Evolutionary conservation across 2,888 invertebrate species (phyloP).

Genomic region (Drosophila yooni): DNA sequence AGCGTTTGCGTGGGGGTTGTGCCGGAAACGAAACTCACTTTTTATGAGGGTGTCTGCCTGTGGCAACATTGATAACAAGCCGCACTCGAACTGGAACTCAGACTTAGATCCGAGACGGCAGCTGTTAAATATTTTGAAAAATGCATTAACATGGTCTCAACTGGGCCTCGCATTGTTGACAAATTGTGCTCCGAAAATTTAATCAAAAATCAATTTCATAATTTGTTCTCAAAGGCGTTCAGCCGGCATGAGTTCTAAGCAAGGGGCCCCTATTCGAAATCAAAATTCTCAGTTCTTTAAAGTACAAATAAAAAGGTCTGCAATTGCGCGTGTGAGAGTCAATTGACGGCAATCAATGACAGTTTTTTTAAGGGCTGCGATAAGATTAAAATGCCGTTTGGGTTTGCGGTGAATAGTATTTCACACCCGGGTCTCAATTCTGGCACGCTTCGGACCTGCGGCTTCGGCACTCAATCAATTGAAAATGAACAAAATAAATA

Average conservation of each 20-base stretch:
- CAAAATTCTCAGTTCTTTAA: slow-evolving; percentile 39
- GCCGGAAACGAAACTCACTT: slow-evolving; percentile 56
- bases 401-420: slow-evolving; percentile 14
- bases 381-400: slow-evolving; percentile 46
- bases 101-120: slow-evolving; percentile 37
- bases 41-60: slow-evolving; percentile 67
- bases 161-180: slow-evolving; percentile 61
- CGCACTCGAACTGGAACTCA: slow-evolving; percentile 10
- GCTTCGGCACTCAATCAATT: slow-evolving; percentile 5
- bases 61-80: slow-evolving; percentile 26
- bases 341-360: slow-evolving; percentile 63
- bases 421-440: slow-evolving; percentile 31
- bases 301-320: slow-evolving; percentile 47
- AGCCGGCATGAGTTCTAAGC: slow-evolving; percentile 65
- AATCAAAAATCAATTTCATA: slow-evolving; percentile 71
- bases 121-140: slow-evolving; percentile 24
- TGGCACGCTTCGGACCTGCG: slow-evolving; percentile 48
- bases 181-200: slow-evolving; percentile 62
- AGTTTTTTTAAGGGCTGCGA: slow-evolving; percentile 58
- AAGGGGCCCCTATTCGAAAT: slow-evolving; percentile 61
- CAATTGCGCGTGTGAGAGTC: slow-evolving; percentile 37
- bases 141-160: slow-evolving; percentile 22
- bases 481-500: slow-evolving; percentile 39
- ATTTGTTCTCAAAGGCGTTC: slow-evolving; percentile 64
- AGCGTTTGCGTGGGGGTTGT: slow-evolving; percentile 63